These are phyloP conservation scores for Xiphophorus couchianus DNA, from an alignment of 2,113 vertebrate genomes.

Conservation along the genomic window DNA sequence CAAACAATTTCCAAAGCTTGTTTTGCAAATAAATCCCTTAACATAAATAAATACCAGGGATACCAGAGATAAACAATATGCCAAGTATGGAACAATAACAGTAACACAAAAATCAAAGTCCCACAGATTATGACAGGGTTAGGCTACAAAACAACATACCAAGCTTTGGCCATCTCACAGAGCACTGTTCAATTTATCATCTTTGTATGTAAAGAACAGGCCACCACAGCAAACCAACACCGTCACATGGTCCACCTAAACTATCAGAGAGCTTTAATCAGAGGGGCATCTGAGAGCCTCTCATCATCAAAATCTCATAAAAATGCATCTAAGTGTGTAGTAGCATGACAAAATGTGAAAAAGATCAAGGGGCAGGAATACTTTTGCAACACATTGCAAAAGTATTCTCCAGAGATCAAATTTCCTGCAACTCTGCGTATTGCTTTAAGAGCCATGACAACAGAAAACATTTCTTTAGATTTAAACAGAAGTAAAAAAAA, in stretches of 20 bases:
- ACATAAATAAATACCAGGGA: background rate
- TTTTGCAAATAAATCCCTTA: background rate
- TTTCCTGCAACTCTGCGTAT: constrained; percentile 21
- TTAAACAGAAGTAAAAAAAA: constrained; percentile 6
- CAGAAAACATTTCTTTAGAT: constrained; percentile 65
- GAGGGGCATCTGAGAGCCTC: background rate
- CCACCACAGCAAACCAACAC: background rate
- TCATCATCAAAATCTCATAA: background rate
- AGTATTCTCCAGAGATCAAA: constrained; percentile 11
- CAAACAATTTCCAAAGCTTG: background rate
- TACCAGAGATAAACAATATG: background rate
- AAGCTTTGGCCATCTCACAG: too few species aligned
- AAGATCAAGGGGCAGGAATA: too few species aligned
- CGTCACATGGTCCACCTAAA: background rate
- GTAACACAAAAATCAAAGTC: background rate
- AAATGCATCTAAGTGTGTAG: background rate
- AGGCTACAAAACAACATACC: background rate
- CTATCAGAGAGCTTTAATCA: background rate
- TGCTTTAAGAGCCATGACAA: constrained; percentile 71
- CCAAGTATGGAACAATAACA: background rate
- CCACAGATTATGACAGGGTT: background rate
- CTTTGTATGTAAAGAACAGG: too few species aligned
- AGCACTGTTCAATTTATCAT: too few species aligned
- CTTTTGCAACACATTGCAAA: background rate
- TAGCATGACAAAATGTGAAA: background rate